Evolutionary conservation across 92 coral and sea anemone species (phyloP).

Genomic region (Phymanthus crucifer): DNA sequence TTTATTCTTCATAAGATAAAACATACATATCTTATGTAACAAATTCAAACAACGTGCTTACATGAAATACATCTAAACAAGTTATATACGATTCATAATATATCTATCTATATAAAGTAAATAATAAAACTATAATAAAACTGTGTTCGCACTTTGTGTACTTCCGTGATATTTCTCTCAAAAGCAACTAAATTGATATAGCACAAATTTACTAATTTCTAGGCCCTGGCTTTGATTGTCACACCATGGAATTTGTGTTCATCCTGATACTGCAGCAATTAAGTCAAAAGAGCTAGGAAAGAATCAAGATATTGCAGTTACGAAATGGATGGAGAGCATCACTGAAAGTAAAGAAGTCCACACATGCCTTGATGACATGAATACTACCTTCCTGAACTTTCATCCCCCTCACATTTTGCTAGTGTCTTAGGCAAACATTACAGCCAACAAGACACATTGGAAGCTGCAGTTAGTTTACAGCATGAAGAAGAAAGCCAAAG

Average conservation of each 20-base stretch:
- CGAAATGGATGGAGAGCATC: conserved; percentile 26
- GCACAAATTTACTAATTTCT: too few species aligned
- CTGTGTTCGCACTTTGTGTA: too few species aligned
- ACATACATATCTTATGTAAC: too few species aligned
- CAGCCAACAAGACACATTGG: neutral
- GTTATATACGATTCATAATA: too few species aligned
- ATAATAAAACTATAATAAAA: too few species aligned
- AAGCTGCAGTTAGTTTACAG: neutral
- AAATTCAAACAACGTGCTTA: too few species aligned
- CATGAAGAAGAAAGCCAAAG: neutral
- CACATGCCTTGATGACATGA: neutral
- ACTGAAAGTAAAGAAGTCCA: conserved; percentile 1
- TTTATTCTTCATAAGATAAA: too few species aligned
- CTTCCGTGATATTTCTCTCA: too few species aligned
- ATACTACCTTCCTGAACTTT: neutral
- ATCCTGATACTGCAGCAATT: conserved; percentile 33
- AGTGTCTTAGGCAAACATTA: neutral
- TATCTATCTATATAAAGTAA: too few species aligned
- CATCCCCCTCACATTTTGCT: neutral
- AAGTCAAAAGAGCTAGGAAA: conserved; percentile 34
- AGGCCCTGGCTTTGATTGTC: conserved; percentile 38
- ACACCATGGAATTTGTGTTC: conserved; percentile 30
- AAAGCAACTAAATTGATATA: too few species aligned
- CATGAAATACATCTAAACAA: too few species aligned
- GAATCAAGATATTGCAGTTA: conserved; percentile 31